Evolutionary conservation across 2,113 vertebrate species (phyloP).

Genomic region (Tyto alba): DNA sequence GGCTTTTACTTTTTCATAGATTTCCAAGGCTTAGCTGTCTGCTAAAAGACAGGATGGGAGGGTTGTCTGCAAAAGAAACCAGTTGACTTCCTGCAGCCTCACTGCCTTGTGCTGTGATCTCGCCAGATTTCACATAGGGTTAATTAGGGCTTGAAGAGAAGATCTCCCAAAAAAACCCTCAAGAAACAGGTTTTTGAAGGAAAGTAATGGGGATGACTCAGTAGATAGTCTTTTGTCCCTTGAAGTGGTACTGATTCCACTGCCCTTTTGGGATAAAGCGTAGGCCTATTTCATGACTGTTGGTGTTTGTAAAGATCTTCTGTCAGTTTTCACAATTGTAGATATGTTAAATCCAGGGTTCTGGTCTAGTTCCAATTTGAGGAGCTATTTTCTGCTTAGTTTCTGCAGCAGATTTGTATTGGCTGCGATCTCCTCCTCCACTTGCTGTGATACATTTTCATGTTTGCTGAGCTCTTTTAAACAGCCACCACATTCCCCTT

Average conservation of each 20-base stretch:
- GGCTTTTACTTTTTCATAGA: not conserved
- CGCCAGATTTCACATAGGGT: not conserved
- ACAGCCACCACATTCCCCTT: conserved; percentile 48
- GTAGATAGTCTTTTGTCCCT: not conserved
- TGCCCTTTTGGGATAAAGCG: not conserved
- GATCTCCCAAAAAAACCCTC: not conserved
- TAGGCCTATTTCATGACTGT: not conserved
- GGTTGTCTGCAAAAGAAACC: not conserved
- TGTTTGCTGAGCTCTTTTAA: conserved; percentile 53
- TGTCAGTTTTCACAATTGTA: conserved; percentile 29
- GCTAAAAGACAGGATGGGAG: not conserved
- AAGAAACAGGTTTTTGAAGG: not conserved
- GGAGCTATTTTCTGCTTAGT: conserved; percentile 43
- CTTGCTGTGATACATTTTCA: conserved; percentile 46
- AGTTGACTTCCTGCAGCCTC: not conserved
- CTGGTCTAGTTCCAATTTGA: conserved; percentile 35
- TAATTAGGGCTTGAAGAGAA: not conserved
- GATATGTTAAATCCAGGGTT: conserved; percentile 1
- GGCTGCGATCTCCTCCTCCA: conserved; percentile 35
- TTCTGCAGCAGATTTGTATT: conserved; percentile 59
- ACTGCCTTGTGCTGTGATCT: not conserved
- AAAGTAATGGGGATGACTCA: not conserved
- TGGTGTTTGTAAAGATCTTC: conserved; percentile 39
- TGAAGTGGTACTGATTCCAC: not conserved
- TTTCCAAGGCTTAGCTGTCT: not conserved